These are phyloP conservation scores for Proales similis DNA, from an alignment of 1,140 invertebrate genomes.

Conservation along the genomic window DNA sequence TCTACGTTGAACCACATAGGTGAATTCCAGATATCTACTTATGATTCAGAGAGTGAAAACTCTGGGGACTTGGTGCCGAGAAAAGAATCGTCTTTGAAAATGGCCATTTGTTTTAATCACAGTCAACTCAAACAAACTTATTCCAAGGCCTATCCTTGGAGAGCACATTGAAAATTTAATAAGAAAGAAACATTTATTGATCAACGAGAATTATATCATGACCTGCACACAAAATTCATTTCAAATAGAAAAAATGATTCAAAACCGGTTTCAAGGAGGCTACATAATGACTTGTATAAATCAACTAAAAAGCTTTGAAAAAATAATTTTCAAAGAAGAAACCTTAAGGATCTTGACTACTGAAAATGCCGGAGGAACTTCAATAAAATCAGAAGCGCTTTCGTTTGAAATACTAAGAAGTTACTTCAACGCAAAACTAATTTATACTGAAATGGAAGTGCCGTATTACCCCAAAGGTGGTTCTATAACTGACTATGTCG, in stretches of 20 bases:
- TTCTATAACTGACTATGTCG: conserved; percentile 48
- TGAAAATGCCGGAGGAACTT: conserved; percentile 49
- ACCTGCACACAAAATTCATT: conserved; percentile 1
- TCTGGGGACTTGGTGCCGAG: no score
- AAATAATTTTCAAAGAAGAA: conserved; percentile 40
- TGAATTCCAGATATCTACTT: no score
- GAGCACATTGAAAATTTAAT: no score
- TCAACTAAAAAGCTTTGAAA: conserved; percentile 39
- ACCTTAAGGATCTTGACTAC: conserved; percentile 10
- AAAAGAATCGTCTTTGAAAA: no score
- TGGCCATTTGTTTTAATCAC: no score
- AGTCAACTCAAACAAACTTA: no score
- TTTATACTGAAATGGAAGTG: conserved; percentile 50
- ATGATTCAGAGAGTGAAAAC: no score
- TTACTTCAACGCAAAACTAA: conserved; percentile 44
- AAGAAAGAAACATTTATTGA: no score
- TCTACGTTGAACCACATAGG: no score
- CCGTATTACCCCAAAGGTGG: conserved; percentile 47
- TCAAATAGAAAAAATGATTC: conserved; percentile 29
- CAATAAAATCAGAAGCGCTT: conserved; percentile 47
- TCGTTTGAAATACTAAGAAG: conserved; percentile 48
- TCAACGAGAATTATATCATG: conserved; percentile 26
- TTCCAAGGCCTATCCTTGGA: no score
- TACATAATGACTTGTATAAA: conserved; percentile 40
- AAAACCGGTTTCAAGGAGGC: conserved; percentile 1